Conservation (phyloP, 2,888 invertebrate species). For the Agrochola litura region DNA sequence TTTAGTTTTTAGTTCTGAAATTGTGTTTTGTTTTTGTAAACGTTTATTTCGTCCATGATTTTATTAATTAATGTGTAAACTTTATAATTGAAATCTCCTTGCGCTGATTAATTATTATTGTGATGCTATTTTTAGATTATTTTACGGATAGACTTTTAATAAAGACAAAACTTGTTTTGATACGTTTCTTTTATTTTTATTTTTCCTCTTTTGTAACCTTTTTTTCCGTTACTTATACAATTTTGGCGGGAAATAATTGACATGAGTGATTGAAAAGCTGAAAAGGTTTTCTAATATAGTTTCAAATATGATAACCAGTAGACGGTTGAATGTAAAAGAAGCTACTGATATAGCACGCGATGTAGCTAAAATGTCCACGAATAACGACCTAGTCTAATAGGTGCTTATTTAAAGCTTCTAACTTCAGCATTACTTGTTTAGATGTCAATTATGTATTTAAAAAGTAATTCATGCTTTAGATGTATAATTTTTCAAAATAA, state of each 20-base stretch:
- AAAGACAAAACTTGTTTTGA: slow-evolving; percentile 86
- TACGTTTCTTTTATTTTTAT: slow-evolving; percentile 78
- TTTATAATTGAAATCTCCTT: slow-evolving; percentile 74
- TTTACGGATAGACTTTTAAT: slow-evolving; percentile 87
- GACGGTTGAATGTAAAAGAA: slow-evolving; percentile 18
- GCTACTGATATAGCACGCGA: slow-evolving; percentile 21
- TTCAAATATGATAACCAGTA: slow-evolving; percentile 19
- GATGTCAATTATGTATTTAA: slow-evolving; percentile 56
- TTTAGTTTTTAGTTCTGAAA: slow-evolving; percentile 31
- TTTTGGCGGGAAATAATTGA: background rate
- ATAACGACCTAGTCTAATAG: slow-evolving; percentile 11
- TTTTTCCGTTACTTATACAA: slow-evolving; percentile 41
- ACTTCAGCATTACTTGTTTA: slow-evolving; percentile 38
- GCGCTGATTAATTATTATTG: slow-evolving; percentile 80
- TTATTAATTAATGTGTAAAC: slow-evolving; percentile 73
- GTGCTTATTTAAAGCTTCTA: slow-evolving; percentile 30
- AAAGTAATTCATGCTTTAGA: slow-evolving; percentile 31
- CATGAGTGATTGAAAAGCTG: slow-evolving; percentile 7
- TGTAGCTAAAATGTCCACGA: slow-evolving; percentile 23
- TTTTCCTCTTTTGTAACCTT: slow-evolving; percentile 63
- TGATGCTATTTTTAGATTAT: slow-evolving; percentile 89
- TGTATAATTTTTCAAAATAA: background rate
- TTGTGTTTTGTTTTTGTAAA: slow-evolving; percentile 65
- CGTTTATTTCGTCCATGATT: slow-evolving; percentile 74
- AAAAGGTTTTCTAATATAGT: background rate